phyloP scores from a whole-genome alignment of 2,113 vertebrate genomes.

The Theristicus caerulescens region DNA sequence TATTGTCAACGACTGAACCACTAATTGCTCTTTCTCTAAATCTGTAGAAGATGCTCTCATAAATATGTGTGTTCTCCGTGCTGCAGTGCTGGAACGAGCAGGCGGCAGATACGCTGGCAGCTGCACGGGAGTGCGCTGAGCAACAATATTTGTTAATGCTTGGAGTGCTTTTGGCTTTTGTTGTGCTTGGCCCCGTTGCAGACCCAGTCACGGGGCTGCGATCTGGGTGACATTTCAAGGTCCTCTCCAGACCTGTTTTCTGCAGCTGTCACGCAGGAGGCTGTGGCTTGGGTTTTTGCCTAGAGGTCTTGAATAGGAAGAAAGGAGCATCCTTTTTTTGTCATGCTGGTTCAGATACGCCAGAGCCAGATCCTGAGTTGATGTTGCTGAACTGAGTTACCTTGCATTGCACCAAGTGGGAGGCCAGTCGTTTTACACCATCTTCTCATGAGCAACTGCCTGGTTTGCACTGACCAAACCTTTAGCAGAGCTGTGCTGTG shows the following conservation, averaged over 20 bases:
- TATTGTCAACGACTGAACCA: background rate
- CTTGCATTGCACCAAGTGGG: background rate
- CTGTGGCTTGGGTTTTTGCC: background rate
- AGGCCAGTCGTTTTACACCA: background rate
- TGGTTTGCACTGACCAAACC: background rate
- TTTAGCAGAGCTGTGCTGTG: background rate
- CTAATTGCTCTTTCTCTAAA: constrained; percentile 35
- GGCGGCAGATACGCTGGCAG: background rate
- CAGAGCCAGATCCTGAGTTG: background rate
- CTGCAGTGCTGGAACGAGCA: background rate
- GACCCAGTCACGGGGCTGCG: background rate
- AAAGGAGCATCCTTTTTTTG: background rate
- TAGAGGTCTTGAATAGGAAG: background rate
- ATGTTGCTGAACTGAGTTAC: background rate
- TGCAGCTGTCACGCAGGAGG: background rate
- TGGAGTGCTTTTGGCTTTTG: constrained; percentile 21
- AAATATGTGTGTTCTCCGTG: background rate
- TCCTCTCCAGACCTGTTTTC: constrained; percentile 22
- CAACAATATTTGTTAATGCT: constrained; percentile 39
- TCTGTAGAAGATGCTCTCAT: background rate
- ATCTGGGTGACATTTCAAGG: constrained; percentile 38
- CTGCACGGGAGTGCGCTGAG: background rate
- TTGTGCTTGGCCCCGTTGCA: background rate
- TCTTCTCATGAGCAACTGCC: background rate
- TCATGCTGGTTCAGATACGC: background rate